Percentiles rank a stretch among this genome's conserved stretches.
These are phyloP conservation scores for Phalloptychus januarius DNA, from an alignment of 2,797 vertebrate genomes.

Conservation along the genomic window DNA sequence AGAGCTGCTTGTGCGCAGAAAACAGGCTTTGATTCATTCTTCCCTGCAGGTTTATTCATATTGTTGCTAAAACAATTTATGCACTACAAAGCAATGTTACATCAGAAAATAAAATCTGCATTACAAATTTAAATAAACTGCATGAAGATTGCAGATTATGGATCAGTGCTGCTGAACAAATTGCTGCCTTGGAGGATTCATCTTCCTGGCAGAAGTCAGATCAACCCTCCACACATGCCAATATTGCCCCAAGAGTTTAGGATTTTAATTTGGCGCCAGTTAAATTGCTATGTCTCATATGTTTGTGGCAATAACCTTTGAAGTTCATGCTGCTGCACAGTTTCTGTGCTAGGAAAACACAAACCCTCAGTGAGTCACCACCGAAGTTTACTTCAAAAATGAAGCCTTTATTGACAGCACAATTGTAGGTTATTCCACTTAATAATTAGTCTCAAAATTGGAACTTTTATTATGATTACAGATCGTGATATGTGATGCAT, in stretches of 20 bases:
- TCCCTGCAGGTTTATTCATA: slow-evolving; percentile 1
- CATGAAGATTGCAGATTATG: neutral
- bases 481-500: neutral
- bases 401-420: neutral
- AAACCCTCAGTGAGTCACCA: neutral
- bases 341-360: slow-evolving; percentile 1
- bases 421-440: neutral
- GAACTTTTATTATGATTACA: slow-evolving; percentile 5
- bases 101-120: slow-evolving; percentile 13
- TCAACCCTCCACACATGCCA: neutral
- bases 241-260: neutral
- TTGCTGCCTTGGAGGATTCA: neutral
- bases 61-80: neutral
- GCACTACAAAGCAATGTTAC: neutral
- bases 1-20: neutral
- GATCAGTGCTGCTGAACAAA: neutral
- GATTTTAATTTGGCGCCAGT: slow-evolving; percentile 12
- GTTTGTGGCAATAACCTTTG: neutral
- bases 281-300: slow-evolving; percentile 5
- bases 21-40: neutral
- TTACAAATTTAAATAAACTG: neutral
- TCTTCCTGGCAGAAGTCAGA: neutral
- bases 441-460: neutral
- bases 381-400: neutral
- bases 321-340: neutral